Conservation (phyloP, 2,113 vertebrate genomes). For the Phaethon lepturus region DNA sequence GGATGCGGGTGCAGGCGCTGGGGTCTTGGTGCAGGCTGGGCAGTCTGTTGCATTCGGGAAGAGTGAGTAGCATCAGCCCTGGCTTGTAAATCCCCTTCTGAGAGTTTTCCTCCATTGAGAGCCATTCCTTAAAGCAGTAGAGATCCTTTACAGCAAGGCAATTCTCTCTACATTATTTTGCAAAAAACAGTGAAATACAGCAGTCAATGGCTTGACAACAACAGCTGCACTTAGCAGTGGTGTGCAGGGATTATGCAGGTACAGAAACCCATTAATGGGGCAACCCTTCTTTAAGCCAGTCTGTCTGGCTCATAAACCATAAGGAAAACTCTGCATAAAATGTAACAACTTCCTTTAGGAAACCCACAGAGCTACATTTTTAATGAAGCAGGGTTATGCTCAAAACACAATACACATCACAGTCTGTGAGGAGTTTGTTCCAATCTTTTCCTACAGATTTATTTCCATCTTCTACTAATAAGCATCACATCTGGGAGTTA, state of each 20-base stretch:
- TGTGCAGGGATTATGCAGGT: neutral
- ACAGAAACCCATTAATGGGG: neutral
- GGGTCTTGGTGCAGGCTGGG: slow-evolving; percentile 85
- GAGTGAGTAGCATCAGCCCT: slow-evolving; percentile 69
- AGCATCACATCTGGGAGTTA: neutral
- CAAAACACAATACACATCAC: neutral
- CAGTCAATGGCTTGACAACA: slow-evolving; percentile 26
- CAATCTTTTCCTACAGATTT: neutral
- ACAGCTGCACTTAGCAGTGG: neutral
- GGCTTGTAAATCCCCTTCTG: slow-evolving; percentile 77
- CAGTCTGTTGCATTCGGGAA: slow-evolving; percentile 87
- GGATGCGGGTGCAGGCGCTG: slow-evolving; percentile 82
- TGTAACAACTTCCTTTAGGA: neutral
- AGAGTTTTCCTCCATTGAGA: slow-evolving; percentile 79
- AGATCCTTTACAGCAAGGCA: slow-evolving; percentile 94
- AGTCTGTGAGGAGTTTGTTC: neutral
- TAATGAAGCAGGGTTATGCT: neutral
- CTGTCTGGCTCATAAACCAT: neutral
- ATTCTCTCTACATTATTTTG: slow-evolving; percentile 86
- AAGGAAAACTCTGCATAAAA: neutral
- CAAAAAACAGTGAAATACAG: slow-evolving; percentile 64
- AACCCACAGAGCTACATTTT: neutral
- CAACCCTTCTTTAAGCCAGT: neutral
- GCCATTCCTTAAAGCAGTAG: slow-evolving; percentile 94
- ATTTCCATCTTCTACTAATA: neutral